A percentile compares a stretch with the other conserved stretches of the same genome.
Conservation (phyloP, 2,797 vertebrate genomes). For the Thunnus albacares region DNA sequence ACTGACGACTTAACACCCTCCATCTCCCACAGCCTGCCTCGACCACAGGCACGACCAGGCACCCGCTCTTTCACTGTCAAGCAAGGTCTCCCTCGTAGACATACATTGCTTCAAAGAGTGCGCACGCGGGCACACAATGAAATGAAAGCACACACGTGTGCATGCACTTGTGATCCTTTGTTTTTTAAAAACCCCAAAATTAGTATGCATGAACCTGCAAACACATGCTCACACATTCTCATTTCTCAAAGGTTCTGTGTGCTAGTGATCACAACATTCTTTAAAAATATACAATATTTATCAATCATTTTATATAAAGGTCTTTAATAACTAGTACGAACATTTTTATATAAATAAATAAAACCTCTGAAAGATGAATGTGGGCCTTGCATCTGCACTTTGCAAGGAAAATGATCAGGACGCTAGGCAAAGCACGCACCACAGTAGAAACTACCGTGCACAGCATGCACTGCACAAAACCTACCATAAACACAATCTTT, state of each 20-base stretch:
- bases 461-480: not conserved
- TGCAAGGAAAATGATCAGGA: not conserved
- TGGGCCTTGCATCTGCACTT: slow-evolving; percentile 1
- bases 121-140: slow-evolving; percentile 31
- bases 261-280: not conserved
- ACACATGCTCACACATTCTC: not conserved
- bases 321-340: not conserved
- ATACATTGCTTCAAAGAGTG: slow-evolving; percentile 44
- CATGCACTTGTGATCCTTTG: slow-evolving; percentile 34
- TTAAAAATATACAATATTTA: not conserved
- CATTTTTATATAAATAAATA: not conserved
- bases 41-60: slow-evolving; percentile 64
- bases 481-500: not conserved
- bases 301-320: not conserved
- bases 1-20: slow-evolving; percentile 79
- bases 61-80: slow-evolving; percentile 60
- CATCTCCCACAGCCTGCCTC: slow-evolving; percentile 59
- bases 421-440: not conserved
- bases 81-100: slow-evolving; percentile 41
- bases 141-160: slow-evolving; percentile 25
- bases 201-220: slow-evolving; percentile 28
- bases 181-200: slow-evolving; percentile 32
- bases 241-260: not conserved
- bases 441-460: not conserved
- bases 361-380: slow-evolving; percentile 3